phyloP scores from a whole-genome alignment of 2,113 vertebrate genomes.

The Pitta sordida region DNA sequence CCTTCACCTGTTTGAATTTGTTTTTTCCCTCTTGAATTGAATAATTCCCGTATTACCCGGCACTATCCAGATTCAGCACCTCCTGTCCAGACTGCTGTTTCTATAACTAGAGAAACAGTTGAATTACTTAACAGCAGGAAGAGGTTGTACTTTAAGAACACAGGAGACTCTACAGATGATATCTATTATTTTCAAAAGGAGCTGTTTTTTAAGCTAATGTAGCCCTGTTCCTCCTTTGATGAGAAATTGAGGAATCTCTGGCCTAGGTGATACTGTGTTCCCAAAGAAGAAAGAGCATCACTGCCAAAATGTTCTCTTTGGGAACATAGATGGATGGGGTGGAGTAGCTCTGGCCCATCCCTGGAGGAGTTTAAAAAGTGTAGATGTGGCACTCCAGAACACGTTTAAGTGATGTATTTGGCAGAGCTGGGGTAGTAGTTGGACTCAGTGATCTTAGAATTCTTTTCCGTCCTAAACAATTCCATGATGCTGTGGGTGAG shows the following conservation, averaged over 20 bases:
- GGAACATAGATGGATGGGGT: fast-evolving
- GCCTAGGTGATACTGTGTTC: fast-evolving
- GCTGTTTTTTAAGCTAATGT: neutral
- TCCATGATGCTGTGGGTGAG: neutral
- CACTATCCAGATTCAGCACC: neutral
- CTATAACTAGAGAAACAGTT: neutral
- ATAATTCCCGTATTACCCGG: neutral
- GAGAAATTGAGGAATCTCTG: neutral
- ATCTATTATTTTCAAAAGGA: neutral
- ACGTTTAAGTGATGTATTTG: neutral
- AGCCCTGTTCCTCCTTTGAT: neutral
- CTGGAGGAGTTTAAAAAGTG: neutral
- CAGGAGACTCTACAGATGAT: neutral
- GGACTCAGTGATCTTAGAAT: neutral
- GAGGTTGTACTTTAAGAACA: neutral
- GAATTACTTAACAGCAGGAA: neutral
- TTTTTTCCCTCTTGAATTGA: neutral
- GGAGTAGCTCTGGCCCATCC: neutral
- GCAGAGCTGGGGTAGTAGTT: neutral
- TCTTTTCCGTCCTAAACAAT: neutral
- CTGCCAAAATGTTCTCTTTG: neutral
- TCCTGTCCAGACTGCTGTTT: neutral
- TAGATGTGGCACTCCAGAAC: neutral
- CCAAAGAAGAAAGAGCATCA: neutral
- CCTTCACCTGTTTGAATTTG: neutral